Base-by-base conservation (phyloP, 1,140 invertebrate species). In the Dendrolimus punctatus region DNA sequence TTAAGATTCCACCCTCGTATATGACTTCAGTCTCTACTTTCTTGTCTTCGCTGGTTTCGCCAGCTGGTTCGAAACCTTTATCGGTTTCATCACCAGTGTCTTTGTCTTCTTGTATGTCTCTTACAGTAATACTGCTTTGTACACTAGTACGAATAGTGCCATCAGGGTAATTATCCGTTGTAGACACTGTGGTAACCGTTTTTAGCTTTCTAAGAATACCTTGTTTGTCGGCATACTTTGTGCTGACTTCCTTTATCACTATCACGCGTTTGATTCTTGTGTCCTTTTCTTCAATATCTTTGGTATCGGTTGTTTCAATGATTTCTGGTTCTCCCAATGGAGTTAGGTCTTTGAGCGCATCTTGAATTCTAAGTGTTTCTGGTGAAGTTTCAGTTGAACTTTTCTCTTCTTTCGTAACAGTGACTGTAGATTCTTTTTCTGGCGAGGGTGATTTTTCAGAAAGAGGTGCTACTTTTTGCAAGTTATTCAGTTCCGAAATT, bases 131-230 rank as follows among this genome's bases (percentile, higher is more conserved):
- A 58, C 64, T 72, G n/a, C 58, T 72, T 8, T 68, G 61, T 8
- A 72, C 62, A 51, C 68, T 62, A 36, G 55, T 68, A 53, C 62
- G 65, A 40, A 66, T 60, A 52, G 68, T 67, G 43, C 78, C 80
- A 65, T 84, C 73, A 38, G 80, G 76, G 59, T 74, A 77, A 43
- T 61, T 65, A 56, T 83, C 71, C 5, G 71, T 73, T 41, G 76
- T 80, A 45, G 75, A 75, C 23, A 78, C 60, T 50, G 73, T 66
- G 46, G 73, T 80, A 5, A 76, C 60, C 8, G 64, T 82, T 69
- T 83, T 80, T 37, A 85, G 45, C 69, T 85, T 85, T 49, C 60
- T 64, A 3, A 73, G 55, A 40, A 59, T 49, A 9, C 67, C 67
- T 51, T 65, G 52, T 40, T 49, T 60, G 56, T 80, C 68, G 43